Base-by-base conservation (phyloP, 2,797 vertebrate genomes). In the Myiotriccus ornatus region DNA sequence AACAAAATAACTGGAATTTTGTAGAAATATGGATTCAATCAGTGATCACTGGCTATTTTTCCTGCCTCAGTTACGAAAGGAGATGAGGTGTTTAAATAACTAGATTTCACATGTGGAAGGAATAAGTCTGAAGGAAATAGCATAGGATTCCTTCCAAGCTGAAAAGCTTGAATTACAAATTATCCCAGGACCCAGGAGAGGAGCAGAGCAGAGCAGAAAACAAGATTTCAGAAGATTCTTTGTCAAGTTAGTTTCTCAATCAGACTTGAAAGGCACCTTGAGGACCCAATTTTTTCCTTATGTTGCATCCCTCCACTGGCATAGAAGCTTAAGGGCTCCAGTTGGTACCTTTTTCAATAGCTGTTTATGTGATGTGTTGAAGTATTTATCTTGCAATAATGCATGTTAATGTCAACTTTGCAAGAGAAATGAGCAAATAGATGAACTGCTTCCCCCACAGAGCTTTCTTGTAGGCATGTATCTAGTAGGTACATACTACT, bases 81-180 rank as follows among this genome's bases (percentile, higher is more conserved):
- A 98, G 97, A 98, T 97, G 97, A 98, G 97, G 97, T 98, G 97
- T 98, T 98, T 98, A 97, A 98, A 98, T 97, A 97, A 97, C 97
- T 96, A 95, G 62, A 65, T 97, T 98, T 97, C 97, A 97, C 97
- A 98, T 98, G 97, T 98, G 97, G 97, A 98, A 98, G 94, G 92
- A 98, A 98, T 98, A 98, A 97, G 76, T 97, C 94, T 96, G 87
- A 97, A 97, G 97, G 97, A 98, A 98, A 98, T 97, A 97, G 96
- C 93, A 97, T 50, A 96, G 95, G 96, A 97, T 96, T 97, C 95
- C 90, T 96, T 98, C 97, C 97, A 98, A 97, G 97, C 97, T 97
- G 97, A 98, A 97, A 98, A 97, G 97, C 97, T 97, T 97, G 97
- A 98, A 97, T 97, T 97, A 97, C 96, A 97, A 97, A 97, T 97